These are phyloP conservation scores for Amaurobius ferox DNA, from an alignment of 2,888 invertebrate species.

Conservation along the genomic window DNA sequence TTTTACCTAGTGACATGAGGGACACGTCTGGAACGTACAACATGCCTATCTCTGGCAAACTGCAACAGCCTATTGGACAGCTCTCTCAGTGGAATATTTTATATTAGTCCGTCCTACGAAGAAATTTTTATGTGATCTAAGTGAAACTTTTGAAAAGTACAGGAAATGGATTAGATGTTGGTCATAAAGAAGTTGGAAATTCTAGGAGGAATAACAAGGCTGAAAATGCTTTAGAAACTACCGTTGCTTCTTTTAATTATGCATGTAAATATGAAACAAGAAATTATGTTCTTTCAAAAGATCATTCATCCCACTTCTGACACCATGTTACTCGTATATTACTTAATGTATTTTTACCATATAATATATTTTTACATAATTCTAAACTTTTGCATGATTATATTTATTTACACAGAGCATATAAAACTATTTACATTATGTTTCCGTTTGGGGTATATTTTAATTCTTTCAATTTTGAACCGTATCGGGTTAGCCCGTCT, in stretches of 20 bases:
- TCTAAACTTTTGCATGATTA: too few species aligned
- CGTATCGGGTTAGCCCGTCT: too few species aligned
- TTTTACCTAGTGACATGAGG: constrained; percentile 89
- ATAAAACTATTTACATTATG: too few species aligned
- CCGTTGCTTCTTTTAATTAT: constrained; percentile 93
- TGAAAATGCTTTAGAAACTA: constrained; percentile 89
- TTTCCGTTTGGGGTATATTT: too few species aligned
- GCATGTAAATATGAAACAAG: constrained; percentile 91
- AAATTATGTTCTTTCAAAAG: too few species aligned
- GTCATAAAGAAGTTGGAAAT: constrained; percentile 95
- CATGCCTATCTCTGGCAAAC: constrained; percentile 88
- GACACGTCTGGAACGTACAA: constrained; percentile 86
- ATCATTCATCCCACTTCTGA: too few species aligned
- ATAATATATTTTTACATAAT: too few species aligned
- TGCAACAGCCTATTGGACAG: constrained; percentile 90
- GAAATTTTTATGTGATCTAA: constrained; percentile 84
- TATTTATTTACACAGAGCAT: too few species aligned
- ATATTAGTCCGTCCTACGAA: constrained; percentile 83
- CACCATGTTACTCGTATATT: too few species aligned
- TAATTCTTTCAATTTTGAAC: too few species aligned
- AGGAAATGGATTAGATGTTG: constrained; percentile 97
- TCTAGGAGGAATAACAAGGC: constrained; percentile 85
- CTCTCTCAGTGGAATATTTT: constrained; percentile 81
- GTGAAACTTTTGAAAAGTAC: constrained; percentile 87
- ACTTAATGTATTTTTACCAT: too few species aligned